Percentiles rank a stretch among this genome's conserved stretches.
Evolutionary conservation across 1,140 invertebrate species (phyloP).

Genomic region (Bombus waltoni): DNA sequence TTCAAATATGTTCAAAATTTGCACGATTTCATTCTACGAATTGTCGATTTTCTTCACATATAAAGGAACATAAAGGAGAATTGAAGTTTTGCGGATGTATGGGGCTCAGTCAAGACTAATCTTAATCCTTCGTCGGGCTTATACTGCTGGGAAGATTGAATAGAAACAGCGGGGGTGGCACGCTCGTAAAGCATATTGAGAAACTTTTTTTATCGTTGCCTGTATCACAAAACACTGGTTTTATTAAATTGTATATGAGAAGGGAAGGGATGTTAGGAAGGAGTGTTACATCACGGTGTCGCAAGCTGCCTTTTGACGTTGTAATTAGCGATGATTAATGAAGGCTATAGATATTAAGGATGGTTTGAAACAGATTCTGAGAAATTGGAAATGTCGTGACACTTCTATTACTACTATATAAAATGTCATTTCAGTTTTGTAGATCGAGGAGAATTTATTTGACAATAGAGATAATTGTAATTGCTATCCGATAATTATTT

Average conservation of each 20-base stretch:
- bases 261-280: too few relatives aligned
- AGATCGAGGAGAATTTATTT: too few relatives aligned
- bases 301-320: background rate
- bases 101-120: constrained; percentile 5
- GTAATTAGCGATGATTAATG: background rate
- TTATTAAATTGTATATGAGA: background rate
- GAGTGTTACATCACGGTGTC: too few relatives aligned
- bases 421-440: too few relatives aligned
- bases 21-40: background rate
- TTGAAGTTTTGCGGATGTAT: constrained; percentile 1
- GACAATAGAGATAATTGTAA: too few relatives aligned
- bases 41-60: background rate
- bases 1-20: background rate
- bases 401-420: too few relatives aligned
- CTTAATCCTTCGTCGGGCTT: constrained; percentile 20
- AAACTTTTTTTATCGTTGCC: constrained; percentile 25
- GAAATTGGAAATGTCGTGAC: too few relatives aligned
- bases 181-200: constrained; percentile 7
- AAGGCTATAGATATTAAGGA: background rate
- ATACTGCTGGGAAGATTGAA: constrained; percentile 13
- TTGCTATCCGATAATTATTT: too few relatives aligned
- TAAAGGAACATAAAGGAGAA: background rate
- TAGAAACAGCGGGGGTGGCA: background rate
- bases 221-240: background rate
- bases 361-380: too few relatives aligned